Evolutionary conservation across 2,113 vertebrate species (phyloP), one percentile per base, ranked within the genome.

Genomic region (Ptychochromis oligacanthus): DNA sequence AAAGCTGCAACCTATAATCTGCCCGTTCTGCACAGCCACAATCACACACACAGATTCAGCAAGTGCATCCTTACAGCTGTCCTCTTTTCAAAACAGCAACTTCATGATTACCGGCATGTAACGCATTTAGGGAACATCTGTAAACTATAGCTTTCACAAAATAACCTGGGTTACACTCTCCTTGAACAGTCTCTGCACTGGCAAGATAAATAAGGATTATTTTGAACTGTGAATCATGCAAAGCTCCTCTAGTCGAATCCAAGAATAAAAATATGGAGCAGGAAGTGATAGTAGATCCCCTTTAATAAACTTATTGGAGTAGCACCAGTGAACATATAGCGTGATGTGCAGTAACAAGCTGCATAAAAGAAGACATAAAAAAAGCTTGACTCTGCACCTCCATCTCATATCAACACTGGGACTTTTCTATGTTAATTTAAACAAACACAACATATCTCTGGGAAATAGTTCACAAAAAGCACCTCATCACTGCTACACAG

Each of bases 261-360:
- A 52, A 72, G 43, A 20, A 26, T 70, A 52, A 52, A 43, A 70
- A 52, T 70, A 52, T n/a, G 20, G 34, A 46, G 43, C 46, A 31
- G 1, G 26, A 18, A 72, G 14, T 31, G 17, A 31, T 54, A 13
- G 49, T 5, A 72, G 4, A 31, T 18, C 65, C 26, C 26, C 4
- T n/a, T 46, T 57, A 38, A 57, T 36, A 13, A 59, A 78, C 7
- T n/a, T 7, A 12, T 11, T 49, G 43, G 8, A 62, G 61, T 61
- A 52, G 79, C 74, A 78, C 75, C 31, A 55, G 24, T 78, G 56
- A 52, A 77, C 67, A 46, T n/a, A 17, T 20, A 34, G 82, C 40
- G 9, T 26, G 61, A 38, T 28, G 36, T 34, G 59, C 38, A 28
- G 31, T 12, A 6, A 40, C 6, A 6, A 38, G 38, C 34, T 18